Percentiles rank a stretch among this genome's conserved stretches.
These are phyloP conservation scores for Leucoptera coffeella DNA, from an alignment of 2,888 invertebrate species.

Conservation along the genomic window DNA sequence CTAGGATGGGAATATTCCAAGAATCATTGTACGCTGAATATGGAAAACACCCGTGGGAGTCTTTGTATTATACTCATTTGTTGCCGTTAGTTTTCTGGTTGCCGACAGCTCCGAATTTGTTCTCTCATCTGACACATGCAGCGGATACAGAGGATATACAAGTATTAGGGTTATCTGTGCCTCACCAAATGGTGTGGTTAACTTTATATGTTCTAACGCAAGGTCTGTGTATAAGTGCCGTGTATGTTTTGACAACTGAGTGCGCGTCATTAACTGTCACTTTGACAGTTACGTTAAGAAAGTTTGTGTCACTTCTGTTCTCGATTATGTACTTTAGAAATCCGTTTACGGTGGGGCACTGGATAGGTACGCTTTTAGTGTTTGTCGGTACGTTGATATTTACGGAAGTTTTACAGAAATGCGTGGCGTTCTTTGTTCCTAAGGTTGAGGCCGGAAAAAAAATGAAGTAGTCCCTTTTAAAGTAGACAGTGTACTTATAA, in stretches of 20 bases:
- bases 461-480: too few relatives aligned
- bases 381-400: constrained; percentile 92
- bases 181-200: constrained; percentile 72
- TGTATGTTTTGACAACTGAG: constrained; percentile 90
- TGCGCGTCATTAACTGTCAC: constrained; percentile 93
- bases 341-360: constrained; percentile 86
- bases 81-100: constrained; percentile 87
- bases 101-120: constrained; percentile 70
- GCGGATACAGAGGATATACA: constrained; percentile 60
- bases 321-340: constrained; percentile 93
- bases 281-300: constrained; percentile 89
- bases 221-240: constrained; percentile 89
- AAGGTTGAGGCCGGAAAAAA: too few relatives aligned
- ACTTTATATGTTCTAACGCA: constrained; percentile 82
- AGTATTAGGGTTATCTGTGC: constrained; percentile 56
- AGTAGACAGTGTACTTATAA: too few relatives aligned
- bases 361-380: constrained; percentile 85
- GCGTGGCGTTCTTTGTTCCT: too few relatives aligned
- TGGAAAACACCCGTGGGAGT: constrained; percentile 90
- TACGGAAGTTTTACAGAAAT: constrained; percentile 66
- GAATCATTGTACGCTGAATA: constrained; percentile 75
- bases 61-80: constrained; percentile 83
- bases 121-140: constrained; percentile 68
- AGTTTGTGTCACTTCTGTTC: constrained; percentile 91
- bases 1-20: constrained; percentile 93